Evolutionary conservation across 2,113 vertebrate species (phyloP).

Genomic region (Pyxicephalus adspersus): DNA sequence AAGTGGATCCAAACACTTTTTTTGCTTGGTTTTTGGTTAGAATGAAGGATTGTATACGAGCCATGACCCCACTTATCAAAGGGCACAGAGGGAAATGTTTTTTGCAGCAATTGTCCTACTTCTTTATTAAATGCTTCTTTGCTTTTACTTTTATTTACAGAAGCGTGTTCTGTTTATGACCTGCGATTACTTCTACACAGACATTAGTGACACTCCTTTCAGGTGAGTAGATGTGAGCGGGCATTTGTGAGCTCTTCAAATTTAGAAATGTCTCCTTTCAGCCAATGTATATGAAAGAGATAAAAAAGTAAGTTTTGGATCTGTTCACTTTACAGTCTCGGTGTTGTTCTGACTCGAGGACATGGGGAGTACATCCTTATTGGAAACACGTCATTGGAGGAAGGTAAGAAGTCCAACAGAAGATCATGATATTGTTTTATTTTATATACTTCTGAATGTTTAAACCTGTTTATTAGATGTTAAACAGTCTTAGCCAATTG

Average conservation of each 20-base stretch:
- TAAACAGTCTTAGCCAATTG: too few relatives aligned
- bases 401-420: slow-evolving; percentile 74
- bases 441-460: too few relatives aligned
- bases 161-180: slow-evolving; percentile 89
- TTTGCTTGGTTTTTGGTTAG: too few relatives aligned
- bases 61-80: not conserved
- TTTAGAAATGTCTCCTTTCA: not conserved
- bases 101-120: too few relatives aligned
- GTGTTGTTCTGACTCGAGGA: slow-evolving; percentile 85
- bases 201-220: slow-evolving; percentile 92
- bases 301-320: not conserved
- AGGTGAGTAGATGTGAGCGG: slow-evolving; percentile 73
- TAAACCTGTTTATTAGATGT: too few relatives aligned
- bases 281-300: too few relatives aligned
- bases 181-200: slow-evolving; percentile 93
- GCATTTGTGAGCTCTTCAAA: not conserved
- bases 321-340: slow-evolving; percentile 74
- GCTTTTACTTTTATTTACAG: slow-evolving; percentile 63
- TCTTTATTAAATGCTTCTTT: not conserved
- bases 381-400: slow-evolving; percentile 92
- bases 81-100: too few relatives aligned
- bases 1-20: slow-evolving; percentile 62
- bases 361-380: slow-evolving; percentile 85
- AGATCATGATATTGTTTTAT: too few relatives aligned
- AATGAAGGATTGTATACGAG: not conserved